Evolutionary conservation across 2,888 invertebrate species (phyloP).

Genomic region (Stictocephala bisonia): DNA sequence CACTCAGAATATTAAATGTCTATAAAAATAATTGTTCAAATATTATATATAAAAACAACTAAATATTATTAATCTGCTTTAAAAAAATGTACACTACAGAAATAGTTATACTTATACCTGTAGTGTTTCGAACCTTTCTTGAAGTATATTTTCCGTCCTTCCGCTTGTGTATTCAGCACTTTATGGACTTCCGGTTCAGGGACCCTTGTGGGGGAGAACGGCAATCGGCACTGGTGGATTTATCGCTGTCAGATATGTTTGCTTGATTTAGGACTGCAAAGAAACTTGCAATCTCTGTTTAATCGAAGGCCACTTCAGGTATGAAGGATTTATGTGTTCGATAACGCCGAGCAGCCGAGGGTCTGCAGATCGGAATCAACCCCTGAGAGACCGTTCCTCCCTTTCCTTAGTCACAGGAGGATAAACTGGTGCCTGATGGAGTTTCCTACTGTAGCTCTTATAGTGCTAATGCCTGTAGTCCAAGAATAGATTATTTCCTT

Average conservation of each 20-base stretch:
- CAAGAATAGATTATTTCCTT: too few relatives aligned
- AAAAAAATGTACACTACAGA: neutral
- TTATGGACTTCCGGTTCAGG: constrained; percentile 12
- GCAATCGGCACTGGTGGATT: constrained; percentile 15
- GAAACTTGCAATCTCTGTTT: constrained; percentile 45
- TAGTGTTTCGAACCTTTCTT: neutral
- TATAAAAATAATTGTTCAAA: too few relatives aligned
- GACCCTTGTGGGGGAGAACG: neutral
- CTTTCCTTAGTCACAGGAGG: too few relatives aligned
- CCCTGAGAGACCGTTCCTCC: neutral
- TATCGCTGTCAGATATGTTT: constrained; percentile 45
- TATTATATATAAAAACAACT: too few relatives aligned
- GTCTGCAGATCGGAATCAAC: constrained; percentile 22
- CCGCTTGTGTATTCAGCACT: constrained; percentile 32
- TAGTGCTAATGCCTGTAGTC: too few relatives aligned
- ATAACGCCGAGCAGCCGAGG: constrained; percentile 8
- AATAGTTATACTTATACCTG: neutral
- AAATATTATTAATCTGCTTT: too few relatives aligned
- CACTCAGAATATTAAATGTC: too few relatives aligned
- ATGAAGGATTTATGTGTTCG: constrained; percentile 45
- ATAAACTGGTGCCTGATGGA: too few relatives aligned
- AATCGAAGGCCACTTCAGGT: constrained; percentile 46
- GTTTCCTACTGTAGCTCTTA: too few relatives aligned
- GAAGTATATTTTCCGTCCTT: neutral
- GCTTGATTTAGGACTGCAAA: constrained; percentile 47